Evolutionary conservation across 2,888 invertebrate genomes (phyloP).

Genomic region (Axea sp.): DNA sequence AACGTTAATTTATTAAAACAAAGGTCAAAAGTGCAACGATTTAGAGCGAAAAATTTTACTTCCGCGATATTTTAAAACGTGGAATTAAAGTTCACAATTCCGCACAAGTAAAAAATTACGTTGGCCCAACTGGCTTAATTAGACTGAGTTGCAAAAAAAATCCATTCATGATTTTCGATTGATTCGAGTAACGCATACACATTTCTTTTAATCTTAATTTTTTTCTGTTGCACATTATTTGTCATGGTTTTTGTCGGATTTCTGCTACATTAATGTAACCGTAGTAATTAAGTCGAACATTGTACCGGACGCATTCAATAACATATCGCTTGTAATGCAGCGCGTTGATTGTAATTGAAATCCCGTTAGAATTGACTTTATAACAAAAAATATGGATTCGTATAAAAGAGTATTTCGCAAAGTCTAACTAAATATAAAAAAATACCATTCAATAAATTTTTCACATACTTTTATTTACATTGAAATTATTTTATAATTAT

Average conservation of each 20-base stretch:
- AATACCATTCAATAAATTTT: too few species aligned
- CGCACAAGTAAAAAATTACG: neutral
- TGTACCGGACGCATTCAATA: conserved; percentile 29
- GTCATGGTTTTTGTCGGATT: conserved; percentile 69
- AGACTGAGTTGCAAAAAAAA: conserved; percentile 65
- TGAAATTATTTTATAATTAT: too few species aligned
- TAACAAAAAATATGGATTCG: neutral
- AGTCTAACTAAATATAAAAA: too few species aligned
- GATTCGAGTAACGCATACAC: conserved; percentile 35
- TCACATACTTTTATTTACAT: too few species aligned
- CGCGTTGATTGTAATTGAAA: neutral
- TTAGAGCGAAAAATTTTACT: conserved; percentile 30
- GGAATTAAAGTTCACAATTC: too few species aligned
- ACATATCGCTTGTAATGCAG: conserved; percentile 60
- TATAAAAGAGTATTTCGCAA: too few species aligned
- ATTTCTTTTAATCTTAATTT: conserved; percentile 34
- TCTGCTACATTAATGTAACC: conserved; percentile 68
- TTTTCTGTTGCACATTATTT: conserved; percentile 65
- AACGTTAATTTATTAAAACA: conserved; percentile 35
- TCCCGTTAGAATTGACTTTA: neutral
- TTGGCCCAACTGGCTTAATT: conserved; percentile 1
- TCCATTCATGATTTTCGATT: conserved; percentile 67
- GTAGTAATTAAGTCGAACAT: conserved; percentile 69
- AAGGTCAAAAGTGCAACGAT: neutral
- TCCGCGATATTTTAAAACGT: conserved; percentile 1